Percentiles rank a stretch among this genome's conserved stretches.
Evolutionary conservation across 2,888 invertebrate species (phyloP).

Genomic region (Agrotis segetum): DNA sequence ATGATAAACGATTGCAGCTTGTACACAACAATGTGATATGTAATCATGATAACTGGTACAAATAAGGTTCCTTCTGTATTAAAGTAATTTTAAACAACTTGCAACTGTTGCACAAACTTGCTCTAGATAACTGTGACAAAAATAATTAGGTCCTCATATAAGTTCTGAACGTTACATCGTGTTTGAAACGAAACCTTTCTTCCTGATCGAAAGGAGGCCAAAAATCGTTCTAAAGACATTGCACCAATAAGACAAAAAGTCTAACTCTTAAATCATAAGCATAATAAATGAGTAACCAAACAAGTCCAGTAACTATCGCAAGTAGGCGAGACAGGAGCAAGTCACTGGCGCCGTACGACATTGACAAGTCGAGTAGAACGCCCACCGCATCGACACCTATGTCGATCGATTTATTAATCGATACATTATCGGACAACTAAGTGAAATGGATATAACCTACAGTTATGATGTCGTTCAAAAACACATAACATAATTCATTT

Average conservation of each 20-base stretch:
- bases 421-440: background rate
- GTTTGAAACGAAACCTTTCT: background rate
- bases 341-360: constrained; percentile 59
- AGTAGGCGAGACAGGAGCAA: constrained; percentile 55
- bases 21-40: constrained; percentile 57
- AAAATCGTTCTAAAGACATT: background rate
- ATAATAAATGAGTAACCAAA: constrained; percentile 36
- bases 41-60: constrained; percentile 58
- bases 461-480: background rate
- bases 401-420: constrained; percentile 26
- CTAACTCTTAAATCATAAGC: constrained; percentile 23
- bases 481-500: no score
- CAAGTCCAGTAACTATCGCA: constrained; percentile 48
- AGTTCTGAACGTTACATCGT: background rate
- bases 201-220: background rate
- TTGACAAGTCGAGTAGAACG: constrained; percentile 65
- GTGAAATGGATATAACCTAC: no score
- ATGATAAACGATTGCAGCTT: constrained; percentile 52
- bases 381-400: constrained; percentile 52
- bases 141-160: background rate
- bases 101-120: background rate
- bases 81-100: constrained; percentile 11
- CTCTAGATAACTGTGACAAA: background rate
- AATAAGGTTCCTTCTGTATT: constrained; percentile 33
- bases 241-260: background rate